Percentiles rank a stretch among this genome's conserved stretches.
These are phyloP conservation scores for Aphelocoma coerulescens DNA, from an alignment of 2,113 vertebrate species.

Conservation along the genomic window DNA sequence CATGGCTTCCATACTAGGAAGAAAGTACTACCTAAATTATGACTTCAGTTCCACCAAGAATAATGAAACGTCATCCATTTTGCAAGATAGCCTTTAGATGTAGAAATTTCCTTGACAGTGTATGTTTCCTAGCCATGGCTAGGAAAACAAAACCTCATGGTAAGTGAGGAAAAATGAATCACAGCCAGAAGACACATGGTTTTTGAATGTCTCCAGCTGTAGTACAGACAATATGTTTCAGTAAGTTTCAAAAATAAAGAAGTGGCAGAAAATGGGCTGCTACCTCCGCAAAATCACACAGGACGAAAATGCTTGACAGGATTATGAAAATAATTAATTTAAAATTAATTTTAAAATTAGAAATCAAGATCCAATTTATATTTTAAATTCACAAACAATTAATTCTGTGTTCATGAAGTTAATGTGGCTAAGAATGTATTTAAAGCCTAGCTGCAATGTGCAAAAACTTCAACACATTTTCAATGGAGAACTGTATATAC, in stretches of 20 bases:
- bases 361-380: slow-evolving; percentile 13
- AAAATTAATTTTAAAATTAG: slow-evolving; percentile 26
- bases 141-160: not conserved
- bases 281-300: not conserved
- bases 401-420: not conserved
- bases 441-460: not conserved
- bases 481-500: not conserved
- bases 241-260: not conserved
- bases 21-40: not conserved
- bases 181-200: not conserved
- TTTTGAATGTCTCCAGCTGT: not conserved
- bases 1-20: not conserved
- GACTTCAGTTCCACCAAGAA: not conserved
- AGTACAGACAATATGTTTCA: not conserved
- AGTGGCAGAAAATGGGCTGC: not conserved
- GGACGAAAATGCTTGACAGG: not conserved
- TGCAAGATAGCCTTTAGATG: not conserved
- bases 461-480: not conserved
- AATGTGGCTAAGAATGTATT: not conserved
- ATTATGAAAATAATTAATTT: not conserved
- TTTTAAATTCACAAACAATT: slow-evolving; percentile 31
- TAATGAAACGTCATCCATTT: not conserved
- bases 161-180: not conserved
- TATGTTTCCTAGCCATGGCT: not conserved
- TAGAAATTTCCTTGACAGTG: not conserved